Evolutionary conservation across 2,888 invertebrate species (phyloP).

Genomic region (Diarsia dahlii): DNA sequence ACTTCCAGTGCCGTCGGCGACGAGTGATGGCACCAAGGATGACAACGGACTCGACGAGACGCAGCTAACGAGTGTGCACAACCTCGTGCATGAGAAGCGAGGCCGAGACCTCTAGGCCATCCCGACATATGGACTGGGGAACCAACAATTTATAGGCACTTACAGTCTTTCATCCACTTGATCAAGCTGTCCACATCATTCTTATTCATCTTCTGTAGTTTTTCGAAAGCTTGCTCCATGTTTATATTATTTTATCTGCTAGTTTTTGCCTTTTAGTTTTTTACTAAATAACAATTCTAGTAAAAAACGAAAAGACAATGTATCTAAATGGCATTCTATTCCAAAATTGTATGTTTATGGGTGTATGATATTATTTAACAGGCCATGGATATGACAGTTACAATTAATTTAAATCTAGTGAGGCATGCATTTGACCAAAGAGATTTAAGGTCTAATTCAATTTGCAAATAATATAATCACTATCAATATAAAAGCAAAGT

Average conservation of each 20-base stretch:
- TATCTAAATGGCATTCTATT: background rate
- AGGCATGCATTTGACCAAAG: no score
- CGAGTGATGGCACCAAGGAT: no score
- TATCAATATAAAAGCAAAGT: no score
- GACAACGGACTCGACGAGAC: no score
- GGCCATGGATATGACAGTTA: no score
- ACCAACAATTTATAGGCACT: background rate
- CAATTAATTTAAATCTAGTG: no score
- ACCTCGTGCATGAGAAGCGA: no score
- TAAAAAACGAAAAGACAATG: background rate
- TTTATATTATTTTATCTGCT: background rate
- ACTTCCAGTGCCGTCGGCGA: no score
- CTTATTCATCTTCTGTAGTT: slow-evolving; percentile 24
- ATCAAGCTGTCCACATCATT: slow-evolving; percentile 18
- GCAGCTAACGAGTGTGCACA: no score
- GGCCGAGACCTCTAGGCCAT: background rate
- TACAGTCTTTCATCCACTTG: slow-evolving; percentile 43
- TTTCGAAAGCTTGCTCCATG: slow-evolving; percentile 26
- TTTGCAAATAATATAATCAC: no score
- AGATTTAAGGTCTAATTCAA: no score
- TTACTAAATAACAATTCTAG: background rate
- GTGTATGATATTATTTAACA: background rate
- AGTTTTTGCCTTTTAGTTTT: background rate
- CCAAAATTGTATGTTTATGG: background rate
- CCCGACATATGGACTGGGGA: background rate